A percentile compares a stretch with the other conserved stretches of the same genome.
Conservation (phyloP, 1,140 invertebrate genomes). For the Cydia strobilella region DNA sequence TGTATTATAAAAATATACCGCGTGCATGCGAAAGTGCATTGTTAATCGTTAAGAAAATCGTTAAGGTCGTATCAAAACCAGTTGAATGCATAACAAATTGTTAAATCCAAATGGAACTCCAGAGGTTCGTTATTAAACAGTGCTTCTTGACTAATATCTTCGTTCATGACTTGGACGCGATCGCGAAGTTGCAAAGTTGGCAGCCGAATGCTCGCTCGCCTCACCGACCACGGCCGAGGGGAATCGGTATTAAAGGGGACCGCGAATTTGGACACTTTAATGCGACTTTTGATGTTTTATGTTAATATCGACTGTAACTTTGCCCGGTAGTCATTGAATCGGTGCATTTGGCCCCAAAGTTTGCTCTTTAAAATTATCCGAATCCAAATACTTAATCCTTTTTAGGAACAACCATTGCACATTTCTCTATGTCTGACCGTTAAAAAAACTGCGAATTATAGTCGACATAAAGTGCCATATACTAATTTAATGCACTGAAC, state of each 20-base stretch:
- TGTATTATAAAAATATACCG: no score
- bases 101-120: no score
- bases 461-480: no score
- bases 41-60: no score
- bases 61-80: no score
- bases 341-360: constrained; percentile 35
- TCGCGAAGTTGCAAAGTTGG: constrained; percentile 23
- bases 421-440: no score
- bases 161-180: neutral
- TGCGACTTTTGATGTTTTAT: constrained; percentile 79
- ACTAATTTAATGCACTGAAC: no score
- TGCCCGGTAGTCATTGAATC: constrained; percentile 62
- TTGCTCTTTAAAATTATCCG: neutral
- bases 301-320: constrained; percentile 70
- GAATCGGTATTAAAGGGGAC: constrained; percentile 55
- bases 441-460: no score
- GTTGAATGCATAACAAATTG: no score
- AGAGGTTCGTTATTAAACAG: no score
- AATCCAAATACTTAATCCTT: neutral
- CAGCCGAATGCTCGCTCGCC: constrained; percentile 41
- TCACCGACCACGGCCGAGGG: constrained; percentile 54
- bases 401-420: neutral
- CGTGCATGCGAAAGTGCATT: no score
- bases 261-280: constrained; percentile 74
- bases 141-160: neutral